Base-by-base conservation (phyloP, 2,888 invertebrate genomes). In the Microdon myrmicae region DNA sequence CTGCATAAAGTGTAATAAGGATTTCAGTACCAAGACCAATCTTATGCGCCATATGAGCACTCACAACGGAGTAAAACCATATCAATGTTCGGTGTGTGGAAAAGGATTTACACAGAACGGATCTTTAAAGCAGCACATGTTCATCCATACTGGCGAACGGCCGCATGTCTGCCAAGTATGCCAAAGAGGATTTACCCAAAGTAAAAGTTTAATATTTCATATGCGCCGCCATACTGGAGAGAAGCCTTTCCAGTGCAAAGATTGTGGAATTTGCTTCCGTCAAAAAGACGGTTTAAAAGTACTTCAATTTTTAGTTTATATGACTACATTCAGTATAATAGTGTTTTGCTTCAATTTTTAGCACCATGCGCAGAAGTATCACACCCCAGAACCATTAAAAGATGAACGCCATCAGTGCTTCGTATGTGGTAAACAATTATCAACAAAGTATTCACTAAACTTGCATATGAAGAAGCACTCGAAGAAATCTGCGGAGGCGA, bases 231-330 rank as follows among this genome's bases (percentile, higher is more conserved):
- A 76, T 41, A 75, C 74, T 0, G 74, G 76, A 1, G 75, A 75
- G 37, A 77, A 77, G 44, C 77, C 77, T 0, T 76, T 73, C 67
- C 61, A 71, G 0, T 77, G 77, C 32, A 70, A 71, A n/a, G 69
- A 71, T 29, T 77, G 77, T 17, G 74, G 73, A 3, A 54, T 71
- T 3, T 68, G 66, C 12, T 77, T 76, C 31, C 70, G 77, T 2
- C 77, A 77, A 53, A 74, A 73, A 14, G 77, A 77, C 60, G 77
- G 75, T 8, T 55, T 77, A 7, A 75, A 75, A 69, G 74, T 74
- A 53, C 17, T 7, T 32, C 2, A 12, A 14, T 35, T 22, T 22
- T 5, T 45, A 17, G 31, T 28, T 23, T 2, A n/a, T 23, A 35
- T 14, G 8, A 29, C 20, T 29, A 8, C 47, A 20, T 25, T 45